Conservation (phyloP, 2,113 vertebrate species). For the Tenrec ecaudatus region DNA sequence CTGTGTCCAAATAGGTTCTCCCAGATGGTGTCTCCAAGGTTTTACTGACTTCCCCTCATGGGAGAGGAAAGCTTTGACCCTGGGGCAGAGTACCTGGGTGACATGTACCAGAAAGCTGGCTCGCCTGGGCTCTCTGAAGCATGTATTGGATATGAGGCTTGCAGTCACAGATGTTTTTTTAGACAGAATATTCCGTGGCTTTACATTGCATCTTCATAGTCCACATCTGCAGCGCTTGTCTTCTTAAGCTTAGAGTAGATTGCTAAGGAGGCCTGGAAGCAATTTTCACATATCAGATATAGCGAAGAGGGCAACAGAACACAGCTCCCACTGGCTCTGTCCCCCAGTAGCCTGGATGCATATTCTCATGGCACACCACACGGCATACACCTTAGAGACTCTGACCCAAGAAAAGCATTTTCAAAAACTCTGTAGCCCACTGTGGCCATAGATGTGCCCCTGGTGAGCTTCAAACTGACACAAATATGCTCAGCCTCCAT, state of each 20-base stretch:
- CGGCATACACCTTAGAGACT: neutral
- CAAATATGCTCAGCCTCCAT: neutral
- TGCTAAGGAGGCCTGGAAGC: constrained; percentile 22
- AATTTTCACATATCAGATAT: neutral
- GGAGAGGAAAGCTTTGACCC: neutral
- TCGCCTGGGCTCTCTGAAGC: neutral
- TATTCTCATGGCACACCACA: rapidly evolving
- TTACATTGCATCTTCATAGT: constrained; percentile 68
- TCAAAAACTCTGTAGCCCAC: neutral
- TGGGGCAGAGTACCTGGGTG: neutral
- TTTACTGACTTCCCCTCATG: neutral
- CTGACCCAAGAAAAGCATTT: neutral
- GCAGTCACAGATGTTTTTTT: neutral
- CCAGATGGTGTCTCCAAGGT: neutral
- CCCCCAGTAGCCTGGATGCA: neutral
- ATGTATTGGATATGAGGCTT: neutral
- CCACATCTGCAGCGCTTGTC: neutral
- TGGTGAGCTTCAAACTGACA: neutral
- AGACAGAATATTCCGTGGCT: neutral
- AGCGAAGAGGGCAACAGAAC: neutral
- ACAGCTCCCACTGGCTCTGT: neutral
- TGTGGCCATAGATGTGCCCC: neutral
- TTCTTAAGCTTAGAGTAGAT: constrained; percentile 60
- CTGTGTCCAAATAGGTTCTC: neutral
- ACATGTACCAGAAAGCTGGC: neutral